These are phyloP conservation scores for Peromyscus leucopus DNA, from an alignment of 2,113 vertebrate species.

Conservation along the genomic window DNA sequence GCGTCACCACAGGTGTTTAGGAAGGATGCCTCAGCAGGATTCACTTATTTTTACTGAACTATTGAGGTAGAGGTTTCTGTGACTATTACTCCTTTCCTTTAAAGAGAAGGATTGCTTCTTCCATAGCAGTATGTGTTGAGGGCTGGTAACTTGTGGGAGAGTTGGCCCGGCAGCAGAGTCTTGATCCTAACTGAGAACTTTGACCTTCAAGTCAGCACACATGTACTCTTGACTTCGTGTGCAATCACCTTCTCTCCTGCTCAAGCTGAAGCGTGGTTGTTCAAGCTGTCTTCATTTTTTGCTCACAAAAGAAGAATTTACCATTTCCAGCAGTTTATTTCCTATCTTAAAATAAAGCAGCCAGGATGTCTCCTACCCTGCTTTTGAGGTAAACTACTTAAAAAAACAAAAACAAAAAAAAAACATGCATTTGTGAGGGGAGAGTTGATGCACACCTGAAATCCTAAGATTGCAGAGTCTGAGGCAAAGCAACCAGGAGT, in stretches of 20 bases:
- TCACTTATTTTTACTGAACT: background rate
- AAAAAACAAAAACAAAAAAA: background rate
- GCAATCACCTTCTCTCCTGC: background rate
- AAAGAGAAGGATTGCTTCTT: background rate
- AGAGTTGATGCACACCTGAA: background rate
- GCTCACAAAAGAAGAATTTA: background rate
- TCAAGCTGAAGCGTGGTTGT: accelerated
- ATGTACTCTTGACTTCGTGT: accelerated
- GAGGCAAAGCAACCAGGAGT: background rate
- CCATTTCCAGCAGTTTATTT: background rate
- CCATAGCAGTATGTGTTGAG: accelerated
- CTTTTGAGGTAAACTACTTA: background rate
- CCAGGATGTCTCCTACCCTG: background rate
- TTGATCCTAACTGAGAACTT: background rate
- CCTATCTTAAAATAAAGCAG: background rate
- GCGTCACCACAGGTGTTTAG: too few species aligned
- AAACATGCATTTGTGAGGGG: background rate
- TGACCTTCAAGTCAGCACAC: background rate
- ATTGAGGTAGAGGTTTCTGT: background rate
- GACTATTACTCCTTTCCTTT: too few species aligned
- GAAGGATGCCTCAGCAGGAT: background rate
- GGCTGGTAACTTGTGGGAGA: too few species aligned
- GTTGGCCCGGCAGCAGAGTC: accelerated
- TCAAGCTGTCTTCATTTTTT: background rate
- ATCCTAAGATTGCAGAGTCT: background rate